Base-by-base conservation (phyloP, 2,797 vertebrate species). In the Sciurus vulgaris region DNA sequence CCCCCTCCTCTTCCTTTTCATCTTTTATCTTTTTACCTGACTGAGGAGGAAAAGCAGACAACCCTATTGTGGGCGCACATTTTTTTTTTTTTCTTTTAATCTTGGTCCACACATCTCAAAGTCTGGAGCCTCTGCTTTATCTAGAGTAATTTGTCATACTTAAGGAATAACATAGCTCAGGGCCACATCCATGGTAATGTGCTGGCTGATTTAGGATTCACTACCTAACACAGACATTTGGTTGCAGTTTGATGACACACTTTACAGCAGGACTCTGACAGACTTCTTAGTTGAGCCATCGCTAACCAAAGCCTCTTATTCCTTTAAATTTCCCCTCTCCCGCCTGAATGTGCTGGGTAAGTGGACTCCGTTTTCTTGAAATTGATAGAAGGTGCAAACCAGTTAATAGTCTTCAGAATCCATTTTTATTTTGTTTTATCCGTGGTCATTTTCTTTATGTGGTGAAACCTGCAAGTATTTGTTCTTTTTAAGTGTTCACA, bases 401-500 rank as follows among this genome's bases (percentile, higher is more conserved):
- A 94, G 94, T 93, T 96, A 94, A 94, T 91, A 97, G 93, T 97
- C 89, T 97, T 89, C 90, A 89, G 88, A 93, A 97, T 54, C 89
- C 89, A 63, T 18, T 96, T 97, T 89, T 97, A 63, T 94, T 97
- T 83, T 96, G 96, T 96, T 98, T 97, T 92, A 94, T 76, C 87
- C 61, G 92, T 85, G 88, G 47, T 96, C 95, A 87, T 94, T 96
- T 97, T 98, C 94, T 97, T 95, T 92, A 95, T 95, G 93, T 72
- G 94, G 92, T 93, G 97, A 98, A 98, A 96, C 96, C 97, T 94
- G 89, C 82, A 97, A 79, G 90, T 95, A 94, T 97, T 97, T 98
- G 97, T 98, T 96, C 97, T 97, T 92, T 97, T 97, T 98, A 97
- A 96, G 96, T 93, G 94, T 98, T 97, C 96, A 97, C 96, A 30